Evolutionary conservation across 1,140 invertebrate genomes (phyloP), one percentile per base, ranked within the genome.

Genomic region (Drosophila jambulina): DNA sequence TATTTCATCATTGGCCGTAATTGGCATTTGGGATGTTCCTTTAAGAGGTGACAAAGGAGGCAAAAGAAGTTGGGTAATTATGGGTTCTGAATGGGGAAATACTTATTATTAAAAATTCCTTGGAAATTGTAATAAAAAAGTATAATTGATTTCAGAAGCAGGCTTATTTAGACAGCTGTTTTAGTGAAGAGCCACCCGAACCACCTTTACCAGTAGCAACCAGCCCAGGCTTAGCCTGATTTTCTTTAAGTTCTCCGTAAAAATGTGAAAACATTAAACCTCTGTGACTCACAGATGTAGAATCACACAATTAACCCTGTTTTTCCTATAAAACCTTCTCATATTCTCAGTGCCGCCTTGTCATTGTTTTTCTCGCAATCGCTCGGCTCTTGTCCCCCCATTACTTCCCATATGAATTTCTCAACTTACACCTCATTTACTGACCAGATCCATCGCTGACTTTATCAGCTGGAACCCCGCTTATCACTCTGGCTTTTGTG

Each of bases 401-500:
- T 69, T 56, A 25, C 58, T 15, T n/a, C 1, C 49, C 29, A n/a
- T 43, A 19, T 51, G 48, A 51, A 49, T 59, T 70, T 57, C 40
- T 38, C 51, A 72, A 40, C 67, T 59, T 71, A 58, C 65, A 57
- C 51, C 38, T 19, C 25, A 48, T 54, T 69, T 67, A 23, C 21
- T 15, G 32, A 15, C 36, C 40, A 27, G 59, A 57, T 60, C 13
- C 45, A 10, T 13, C 12, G 42, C 23, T 64, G 49, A 23, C 67
- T 72, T 25, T 72, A 72, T 72, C 70, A 72, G 54, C 19, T 19
- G 19, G 9, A 12, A 1, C 48, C 13, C 21, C 15, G 23, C 34
- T 59, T 71, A 72, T 71, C 65, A 45, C n/a, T n/a, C 15, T 57
- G 29, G 13, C 63, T 48, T 56, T 68, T 27, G 40, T 48, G 53